These are phyloP conservation scores for Fabriciana adippe DNA, from an alignment of 2,888 invertebrate genomes.

Conservation along the genomic window DNA sequence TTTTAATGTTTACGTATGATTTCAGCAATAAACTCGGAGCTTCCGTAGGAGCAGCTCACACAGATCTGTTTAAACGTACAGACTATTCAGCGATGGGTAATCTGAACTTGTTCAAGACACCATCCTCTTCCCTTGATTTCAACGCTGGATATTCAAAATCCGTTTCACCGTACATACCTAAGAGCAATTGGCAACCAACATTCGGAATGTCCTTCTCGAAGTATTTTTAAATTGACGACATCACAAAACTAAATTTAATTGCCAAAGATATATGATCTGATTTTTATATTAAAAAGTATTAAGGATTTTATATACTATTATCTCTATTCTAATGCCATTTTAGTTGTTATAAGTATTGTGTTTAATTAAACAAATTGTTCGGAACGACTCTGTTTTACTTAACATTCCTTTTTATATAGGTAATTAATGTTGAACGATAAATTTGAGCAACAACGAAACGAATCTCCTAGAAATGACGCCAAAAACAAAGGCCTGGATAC, in stretches of 20 bases:
- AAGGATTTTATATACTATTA: no score
- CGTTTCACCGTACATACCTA: slow-evolving; percentile 47
- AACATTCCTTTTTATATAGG: slow-evolving; percentile 5
- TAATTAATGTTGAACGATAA: slow-evolving; percentile 6
- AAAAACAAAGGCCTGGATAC: not conserved
- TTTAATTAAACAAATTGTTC: slow-evolving; percentile 10
- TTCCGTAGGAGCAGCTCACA: slow-evolving; percentile 46
- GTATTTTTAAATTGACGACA: slow-evolving; percentile 32
- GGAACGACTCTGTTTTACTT: not conserved
- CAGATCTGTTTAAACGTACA: slow-evolving; percentile 46
- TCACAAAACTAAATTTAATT: no score
- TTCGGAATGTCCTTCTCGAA: slow-evolving; percentile 42
- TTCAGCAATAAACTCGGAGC: slow-evolving; percentile 50
- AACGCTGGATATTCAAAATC: slow-evolving; percentile 47
- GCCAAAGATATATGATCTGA: no score
- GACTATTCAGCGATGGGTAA: slow-evolving; percentile 50
- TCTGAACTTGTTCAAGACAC: slow-evolving; percentile 49
- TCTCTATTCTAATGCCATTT: no score
- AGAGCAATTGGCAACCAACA: slow-evolving; percentile 46
- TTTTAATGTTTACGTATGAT: slow-evolving; percentile 11
- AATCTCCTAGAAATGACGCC: slow-evolving; percentile 1
- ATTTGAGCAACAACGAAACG: slow-evolving; percentile 3
- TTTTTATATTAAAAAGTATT: no score
- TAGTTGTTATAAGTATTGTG: not conserved
- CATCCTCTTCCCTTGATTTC: slow-evolving; percentile 49